phyloP scores from a whole-genome alignment of 2,797 vertebrate genomes.

The Argyrosomus regius region DNA sequence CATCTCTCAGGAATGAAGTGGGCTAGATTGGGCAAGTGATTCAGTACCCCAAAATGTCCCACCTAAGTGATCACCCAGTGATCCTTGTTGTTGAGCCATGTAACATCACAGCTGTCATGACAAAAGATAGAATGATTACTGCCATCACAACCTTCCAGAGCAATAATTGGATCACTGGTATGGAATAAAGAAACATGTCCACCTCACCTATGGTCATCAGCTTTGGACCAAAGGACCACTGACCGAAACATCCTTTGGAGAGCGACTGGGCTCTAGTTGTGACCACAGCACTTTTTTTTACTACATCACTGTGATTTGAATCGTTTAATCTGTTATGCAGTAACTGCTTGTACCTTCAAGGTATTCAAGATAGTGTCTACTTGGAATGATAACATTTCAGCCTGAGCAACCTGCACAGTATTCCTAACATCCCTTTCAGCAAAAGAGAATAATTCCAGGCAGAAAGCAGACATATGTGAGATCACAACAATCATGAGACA shows the following conservation, averaged over 20 bases:
- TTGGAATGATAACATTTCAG: neutral
- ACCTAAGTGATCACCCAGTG: too few species aligned
- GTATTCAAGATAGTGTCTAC: neutral
- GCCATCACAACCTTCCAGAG: neutral
- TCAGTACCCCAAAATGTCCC: too few species aligned
- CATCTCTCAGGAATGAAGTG: too few species aligned
- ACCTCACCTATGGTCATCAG: neutral
- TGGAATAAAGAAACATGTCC: neutral
- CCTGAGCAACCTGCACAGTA: neutral
- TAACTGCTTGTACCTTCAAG: neutral
- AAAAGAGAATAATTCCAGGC: neutral
- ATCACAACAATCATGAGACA: neutral
- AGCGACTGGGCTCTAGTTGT: neutral
- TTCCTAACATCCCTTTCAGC: neutral
- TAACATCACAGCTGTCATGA: neutral
- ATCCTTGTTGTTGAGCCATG: too few species aligned
- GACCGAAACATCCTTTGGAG: neutral
- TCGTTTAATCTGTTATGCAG: neutral
- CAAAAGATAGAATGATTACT: neutral
- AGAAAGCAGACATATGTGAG: neutral
- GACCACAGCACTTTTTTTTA: neutral
- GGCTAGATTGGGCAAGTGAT: too few species aligned
- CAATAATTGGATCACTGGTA: neutral
- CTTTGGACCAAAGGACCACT: neutral
- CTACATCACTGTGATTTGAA: neutral